phyloP scores from a whole-genome alignment of 2,797 vertebrate species.

The Etheostoma nigrum region DNA sequence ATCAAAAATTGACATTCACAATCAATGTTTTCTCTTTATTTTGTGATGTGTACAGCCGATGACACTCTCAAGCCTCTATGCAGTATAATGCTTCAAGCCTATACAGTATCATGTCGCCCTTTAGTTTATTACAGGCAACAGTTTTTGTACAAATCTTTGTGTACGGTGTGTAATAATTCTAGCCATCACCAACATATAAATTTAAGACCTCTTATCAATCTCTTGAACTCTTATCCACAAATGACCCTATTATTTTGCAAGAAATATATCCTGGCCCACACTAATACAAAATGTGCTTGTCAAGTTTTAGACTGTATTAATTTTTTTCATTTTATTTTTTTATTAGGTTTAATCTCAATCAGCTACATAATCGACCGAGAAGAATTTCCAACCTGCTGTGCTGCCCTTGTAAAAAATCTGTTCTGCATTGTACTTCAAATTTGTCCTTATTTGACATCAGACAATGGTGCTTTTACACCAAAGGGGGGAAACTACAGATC shows the following conservation, averaged over 20 bases:
- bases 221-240: conserved; percentile 8
- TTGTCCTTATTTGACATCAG: conserved; percentile 4
- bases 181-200: conserved; percentile 2
- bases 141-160: background rate
- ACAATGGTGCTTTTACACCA: conserved; percentile 7
- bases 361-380: background rate
- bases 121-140: background rate
- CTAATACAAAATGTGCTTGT: background rate
- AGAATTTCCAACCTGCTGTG: conserved; percentile 2
- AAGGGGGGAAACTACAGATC: background rate
- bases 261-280: background rate
- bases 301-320: background rate
- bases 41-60: background rate
- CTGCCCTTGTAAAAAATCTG: background rate
- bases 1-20: background rate
- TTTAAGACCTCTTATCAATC: conserved; percentile 7
- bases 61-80: background rate
- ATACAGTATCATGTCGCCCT: background rate
- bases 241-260: conserved; percentile 11
- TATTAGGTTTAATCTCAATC: background rate
- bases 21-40: background rate
- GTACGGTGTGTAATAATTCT: background rate
- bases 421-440: conserved; percentile 20
- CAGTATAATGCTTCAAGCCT: too few species aligned
- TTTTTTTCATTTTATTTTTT: background rate